Conservation (phyloP, 2,888 invertebrate genomes). For the Megamerina dolium region DNA sequence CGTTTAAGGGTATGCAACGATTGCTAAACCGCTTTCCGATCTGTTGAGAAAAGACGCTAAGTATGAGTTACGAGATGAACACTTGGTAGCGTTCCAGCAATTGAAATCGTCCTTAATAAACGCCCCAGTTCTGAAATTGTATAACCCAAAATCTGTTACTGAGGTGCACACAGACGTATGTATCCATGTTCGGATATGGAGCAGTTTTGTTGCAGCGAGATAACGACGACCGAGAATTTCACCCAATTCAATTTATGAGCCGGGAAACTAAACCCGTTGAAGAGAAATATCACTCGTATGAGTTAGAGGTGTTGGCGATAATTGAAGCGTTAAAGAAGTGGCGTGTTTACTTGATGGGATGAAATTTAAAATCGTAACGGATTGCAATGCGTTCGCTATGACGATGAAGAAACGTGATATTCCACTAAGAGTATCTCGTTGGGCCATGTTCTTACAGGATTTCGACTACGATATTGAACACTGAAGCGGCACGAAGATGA, state of each 20-base stretch:
- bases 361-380: constrained; percentile 27
- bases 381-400: constrained; percentile 31
- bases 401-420: constrained; percentile 31
- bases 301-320: no score
- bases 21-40: no score
- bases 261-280: no score
- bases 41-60: constrained; percentile 19
- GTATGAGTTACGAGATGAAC: constrained; percentile 16
- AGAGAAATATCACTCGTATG: no score
- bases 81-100: constrained; percentile 1
- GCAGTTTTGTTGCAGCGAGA: constrained; percentile 28
- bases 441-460: constrained; percentile 16
- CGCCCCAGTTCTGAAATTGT: not conserved
- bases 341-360: no score
- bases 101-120: not conserved
- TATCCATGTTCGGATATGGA: constrained; percentile 33
- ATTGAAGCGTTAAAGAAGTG: no score
- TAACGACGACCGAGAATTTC: constrained; percentile 20
- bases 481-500: constrained; percentile 12
- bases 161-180: not conserved
- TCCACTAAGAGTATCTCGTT: constrained; percentile 12
- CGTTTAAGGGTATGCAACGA: constrained; percentile 9
- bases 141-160: not conserved
- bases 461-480: constrained; percentile 15
- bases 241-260: constrained; percentile 33